phyloP scores from a whole-genome alignment of 2,797 vertebrate species.

The Tangara arthus region DNA sequence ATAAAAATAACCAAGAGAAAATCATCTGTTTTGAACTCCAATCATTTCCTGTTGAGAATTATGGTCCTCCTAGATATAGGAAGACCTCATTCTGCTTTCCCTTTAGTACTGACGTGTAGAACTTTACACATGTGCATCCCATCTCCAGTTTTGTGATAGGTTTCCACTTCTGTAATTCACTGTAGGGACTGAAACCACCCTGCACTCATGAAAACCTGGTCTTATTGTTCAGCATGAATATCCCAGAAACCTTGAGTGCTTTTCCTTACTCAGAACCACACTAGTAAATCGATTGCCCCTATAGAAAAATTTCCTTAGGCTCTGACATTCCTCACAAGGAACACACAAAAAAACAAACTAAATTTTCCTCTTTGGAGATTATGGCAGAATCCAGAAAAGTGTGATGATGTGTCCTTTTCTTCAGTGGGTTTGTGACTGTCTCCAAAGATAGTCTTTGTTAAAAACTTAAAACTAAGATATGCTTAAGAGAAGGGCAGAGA shows the following conservation, averaged over 20 bases:
- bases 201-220: not conserved
- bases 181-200: not conserved
- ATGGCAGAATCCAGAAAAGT: not conserved
- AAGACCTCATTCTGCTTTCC: not conserved
- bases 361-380: not conserved
- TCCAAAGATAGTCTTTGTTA: not conserved
- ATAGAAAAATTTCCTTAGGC: not conserved
- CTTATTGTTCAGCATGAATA: not conserved
- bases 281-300: not conserved
- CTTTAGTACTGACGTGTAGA: not conserved
- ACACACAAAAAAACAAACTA: not conserved
- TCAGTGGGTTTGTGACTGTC: not conserved
- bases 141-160: not conserved
- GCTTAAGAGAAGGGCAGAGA: not conserved
- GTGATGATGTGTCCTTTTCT: not conserved
- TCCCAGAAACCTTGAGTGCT: not conserved
- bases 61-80: not conserved
- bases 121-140: accelerated
- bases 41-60: not conserved
- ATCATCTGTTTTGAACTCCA: not conserved
- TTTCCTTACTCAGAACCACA: not conserved
- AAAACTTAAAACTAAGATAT: not conserved
- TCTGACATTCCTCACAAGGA: not conserved
- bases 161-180: not conserved
- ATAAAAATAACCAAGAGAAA: not conserved